These are phyloP conservation scores for Notodromas monacha DNA, from an alignment of 2,888 invertebrate species.

Conservation along the genomic window DNA sequence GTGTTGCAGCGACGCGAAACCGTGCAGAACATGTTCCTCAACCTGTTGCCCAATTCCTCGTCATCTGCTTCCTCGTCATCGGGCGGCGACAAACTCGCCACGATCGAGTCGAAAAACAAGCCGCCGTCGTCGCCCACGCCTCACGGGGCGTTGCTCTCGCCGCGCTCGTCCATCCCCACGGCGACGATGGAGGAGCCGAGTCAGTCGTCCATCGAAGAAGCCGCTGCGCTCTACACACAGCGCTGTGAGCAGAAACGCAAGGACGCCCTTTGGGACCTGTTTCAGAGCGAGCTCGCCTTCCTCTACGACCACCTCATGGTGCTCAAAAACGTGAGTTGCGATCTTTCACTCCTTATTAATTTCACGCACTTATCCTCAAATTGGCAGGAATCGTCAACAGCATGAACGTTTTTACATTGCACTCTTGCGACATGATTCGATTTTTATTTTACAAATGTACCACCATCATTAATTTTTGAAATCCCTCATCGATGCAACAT, in stretches of 20 bases:
- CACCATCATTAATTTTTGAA: no score
- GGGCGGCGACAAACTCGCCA: neutral
- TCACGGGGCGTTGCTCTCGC: neutral
- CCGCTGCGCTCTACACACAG: neutral
- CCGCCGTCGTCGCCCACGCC: neutral
- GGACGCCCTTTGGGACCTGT: constrained; percentile 23
- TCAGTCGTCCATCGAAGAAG: neutral
- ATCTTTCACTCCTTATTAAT: no score
- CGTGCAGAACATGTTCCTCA: constrained; percentile 1
- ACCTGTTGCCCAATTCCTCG: no score
- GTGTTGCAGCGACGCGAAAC: neutral
- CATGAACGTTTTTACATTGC: no score
- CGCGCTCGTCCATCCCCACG: neutral
- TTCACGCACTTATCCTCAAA: no score
- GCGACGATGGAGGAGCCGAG: constrained; percentile 2
- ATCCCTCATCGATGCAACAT: no score
- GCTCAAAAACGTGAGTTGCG: constrained; percentile 22
- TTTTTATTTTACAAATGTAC: no score
- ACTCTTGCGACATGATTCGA: no score
- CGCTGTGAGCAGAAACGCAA: neutral
- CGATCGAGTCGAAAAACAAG: no score
- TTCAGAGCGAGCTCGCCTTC: constrained; percentile 26
- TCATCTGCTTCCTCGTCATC: no score
- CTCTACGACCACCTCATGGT: constrained; percentile 27
- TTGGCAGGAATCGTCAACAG: no score